Evolutionary conservation across 2,888 invertebrate genomes (phyloP).

Genomic region (Nomada fucata): DNA sequence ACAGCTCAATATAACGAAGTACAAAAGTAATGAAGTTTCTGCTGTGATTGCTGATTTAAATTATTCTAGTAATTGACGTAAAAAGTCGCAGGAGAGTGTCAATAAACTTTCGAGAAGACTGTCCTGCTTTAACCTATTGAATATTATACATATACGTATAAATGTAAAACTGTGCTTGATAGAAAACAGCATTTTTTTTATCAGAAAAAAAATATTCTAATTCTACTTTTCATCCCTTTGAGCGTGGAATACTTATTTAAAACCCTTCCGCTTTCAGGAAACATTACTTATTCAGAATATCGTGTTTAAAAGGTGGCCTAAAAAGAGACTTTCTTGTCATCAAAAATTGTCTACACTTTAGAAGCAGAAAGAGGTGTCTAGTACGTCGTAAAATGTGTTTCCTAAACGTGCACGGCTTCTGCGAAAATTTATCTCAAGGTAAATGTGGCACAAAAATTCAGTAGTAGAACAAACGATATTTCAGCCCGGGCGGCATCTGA

Average conservation of each 20-base stretch:
- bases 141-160: too few species aligned
- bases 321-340: not conserved
- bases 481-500: conserved; percentile 2
- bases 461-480: conserved; percentile 34
- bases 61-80: too few species aligned
- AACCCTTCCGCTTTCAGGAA: not conserved
- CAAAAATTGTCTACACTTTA: not conserved
- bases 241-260: not conserved
- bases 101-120: too few species aligned
- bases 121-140: too few species aligned
- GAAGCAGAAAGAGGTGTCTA: not conserved
- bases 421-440: not conserved
- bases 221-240: not conserved
- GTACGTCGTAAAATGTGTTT: conserved; percentile 13
- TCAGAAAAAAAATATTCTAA: conserved; percentile 1
- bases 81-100: too few species aligned
- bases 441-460: conserved; percentile 25
- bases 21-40: too few species aligned
- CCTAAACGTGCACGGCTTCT: not conserved
- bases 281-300: not conserved
- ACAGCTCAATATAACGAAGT: too few species aligned
- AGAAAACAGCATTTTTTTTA: not conserved
- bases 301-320: not conserved
- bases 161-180: not conserved
- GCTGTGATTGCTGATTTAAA: too few species aligned